Percentiles rank a stretch among this genome's conserved stretches.
Evolutionary conservation across 2,113 vertebrate genomes (phyloP).

Genomic region (Seriola rivoliana): DNA sequence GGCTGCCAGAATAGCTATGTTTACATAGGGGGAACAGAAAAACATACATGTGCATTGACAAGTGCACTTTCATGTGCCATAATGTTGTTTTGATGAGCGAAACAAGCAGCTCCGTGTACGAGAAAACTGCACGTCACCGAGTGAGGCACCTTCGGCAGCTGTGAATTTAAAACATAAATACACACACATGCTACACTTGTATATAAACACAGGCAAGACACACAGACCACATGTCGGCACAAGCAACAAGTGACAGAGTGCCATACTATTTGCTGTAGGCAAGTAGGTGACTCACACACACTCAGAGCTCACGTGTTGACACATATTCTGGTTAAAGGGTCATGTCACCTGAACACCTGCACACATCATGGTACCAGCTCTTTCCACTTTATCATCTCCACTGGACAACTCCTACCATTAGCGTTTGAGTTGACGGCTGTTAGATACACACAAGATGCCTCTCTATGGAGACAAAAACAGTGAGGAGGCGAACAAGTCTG

Average conservation of each 20-base stretch:
- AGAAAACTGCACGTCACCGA: constrained; percentile 30
- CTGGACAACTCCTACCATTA: constrained; percentile 34
- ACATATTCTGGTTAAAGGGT: constrained; percentile 31
- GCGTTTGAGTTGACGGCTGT: constrained; percentile 14
- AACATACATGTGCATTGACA: constrained; percentile 61
- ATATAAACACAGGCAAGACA: constrained; percentile 57
- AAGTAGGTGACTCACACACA: constrained; percentile 39
- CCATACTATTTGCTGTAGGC: background rate
- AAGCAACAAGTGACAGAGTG: constrained; percentile 33
- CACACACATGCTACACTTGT: constrained; percentile 34
- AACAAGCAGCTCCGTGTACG: constrained; percentile 43
- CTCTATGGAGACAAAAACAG: constrained; percentile 29
- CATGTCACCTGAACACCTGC: constrained; percentile 56
- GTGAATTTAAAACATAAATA: constrained; percentile 51
- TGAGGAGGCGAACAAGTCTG: constrained; percentile 36
- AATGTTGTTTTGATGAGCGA: constrained; percentile 63
- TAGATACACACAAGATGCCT: constrained; percentile 32
- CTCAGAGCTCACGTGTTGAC: constrained; percentile 46
- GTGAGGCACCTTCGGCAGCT: constrained; percentile 53
- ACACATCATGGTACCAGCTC: constrained; percentile 20
- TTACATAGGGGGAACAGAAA: constrained; percentile 49
- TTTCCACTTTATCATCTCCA: constrained; percentile 53
- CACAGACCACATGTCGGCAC: constrained; percentile 42
- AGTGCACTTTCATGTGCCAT: constrained; percentile 61
- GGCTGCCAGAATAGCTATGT: constrained; percentile 38